Base-by-base conservation (phyloP, 2,888 invertebrate genomes). In the Microchrysa polita region DNA sequence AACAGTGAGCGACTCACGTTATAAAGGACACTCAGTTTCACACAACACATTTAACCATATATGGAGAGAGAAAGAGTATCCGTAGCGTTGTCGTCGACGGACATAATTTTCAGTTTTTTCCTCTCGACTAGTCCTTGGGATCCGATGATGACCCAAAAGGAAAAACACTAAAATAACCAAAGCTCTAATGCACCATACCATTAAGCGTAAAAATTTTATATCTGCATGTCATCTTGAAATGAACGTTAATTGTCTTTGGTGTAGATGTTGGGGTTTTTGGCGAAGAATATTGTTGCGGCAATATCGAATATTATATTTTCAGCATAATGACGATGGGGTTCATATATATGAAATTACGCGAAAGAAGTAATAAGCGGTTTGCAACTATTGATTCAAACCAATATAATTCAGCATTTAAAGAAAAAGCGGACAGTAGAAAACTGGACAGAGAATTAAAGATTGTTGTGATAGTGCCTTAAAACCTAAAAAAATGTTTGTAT, bases 131-230 rank as follows among this genome's bases (percentile, higher is more conserved):
- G 42, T 55, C 42, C 55, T 57, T 14, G 42, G 57, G 40, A 69
- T 34, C 69, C 59, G 22, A 12, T 57, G 48, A 48, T 22, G 57
- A 22, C 57, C 57, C 12, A 57, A 57, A 22, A 57, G 23, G 5
- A 57, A 57, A 22, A 57, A 59, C 59, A 59, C 23, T 42, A 7
- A n/a, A 60, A 60, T 44, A 73, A 65, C 75, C 73, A 65, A 75
- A 75, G 71, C 75, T 65, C 73, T 75, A 75, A 75, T 75, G 75
- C 75, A 73, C 71, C 71, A 59, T 23, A 48, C 73, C 71, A 71
- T 73, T 75, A 75, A 75, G 73, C 75, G 61, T 55, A 75, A 65
- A 53, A 73, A 73, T 73, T 71, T 65, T 75, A 71, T 75, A 55
- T 53, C 65, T 53, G 67, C 61, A 73, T 71, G 71, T 63, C 73